Evolutionary conservation across 2,888 invertebrate species (phyloP).

Genomic region (Diarsia mendica): DNA sequence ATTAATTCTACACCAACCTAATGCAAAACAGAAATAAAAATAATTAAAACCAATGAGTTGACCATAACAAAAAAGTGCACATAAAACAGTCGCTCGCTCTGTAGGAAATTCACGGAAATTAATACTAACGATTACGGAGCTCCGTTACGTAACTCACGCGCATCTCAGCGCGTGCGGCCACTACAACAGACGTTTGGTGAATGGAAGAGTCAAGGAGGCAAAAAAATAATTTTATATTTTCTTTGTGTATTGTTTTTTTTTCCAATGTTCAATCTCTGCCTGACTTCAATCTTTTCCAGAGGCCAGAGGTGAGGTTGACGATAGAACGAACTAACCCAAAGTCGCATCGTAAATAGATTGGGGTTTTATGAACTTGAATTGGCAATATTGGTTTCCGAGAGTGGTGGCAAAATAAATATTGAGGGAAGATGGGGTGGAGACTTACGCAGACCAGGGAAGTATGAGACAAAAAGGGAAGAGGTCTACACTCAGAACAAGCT

Average conservation of each 20-base stretch:
- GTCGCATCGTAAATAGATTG: too few relatives aligned
- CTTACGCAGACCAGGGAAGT: neutral
- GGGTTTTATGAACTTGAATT: too few relatives aligned
- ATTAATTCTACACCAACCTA: neutral
- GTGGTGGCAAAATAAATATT: neutral
- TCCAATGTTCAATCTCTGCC: too few relatives aligned
- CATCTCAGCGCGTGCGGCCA: conserved; percentile 70
- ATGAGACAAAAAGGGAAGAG: neutral
- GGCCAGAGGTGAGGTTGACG: too few relatives aligned
- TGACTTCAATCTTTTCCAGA: too few relatives aligned
- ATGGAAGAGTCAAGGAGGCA: conserved; percentile 34
- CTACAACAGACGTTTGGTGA: conserved; percentile 17
- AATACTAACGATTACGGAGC: conserved; percentile 75
- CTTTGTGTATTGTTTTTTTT: too few relatives aligned
- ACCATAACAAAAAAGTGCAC: conserved; percentile 33
- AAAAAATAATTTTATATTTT: neutral
- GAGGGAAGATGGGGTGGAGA: neutral
- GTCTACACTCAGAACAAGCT: too few relatives aligned
- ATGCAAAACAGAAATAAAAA: conserved; percentile 3
- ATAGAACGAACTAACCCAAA: too few relatives aligned
- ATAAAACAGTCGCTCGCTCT: conserved; percentile 44
- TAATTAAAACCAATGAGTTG: conserved; percentile 29
- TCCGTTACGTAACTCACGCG: conserved; percentile 76
- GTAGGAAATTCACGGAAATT: conserved; percentile 80
- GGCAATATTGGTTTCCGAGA: neutral